Evolutionary conservation across 2,113 vertebrate species (phyloP), one percentile per base, ranked within the genome.

Genomic region (Hemiscyllium ocellatum): DNA sequence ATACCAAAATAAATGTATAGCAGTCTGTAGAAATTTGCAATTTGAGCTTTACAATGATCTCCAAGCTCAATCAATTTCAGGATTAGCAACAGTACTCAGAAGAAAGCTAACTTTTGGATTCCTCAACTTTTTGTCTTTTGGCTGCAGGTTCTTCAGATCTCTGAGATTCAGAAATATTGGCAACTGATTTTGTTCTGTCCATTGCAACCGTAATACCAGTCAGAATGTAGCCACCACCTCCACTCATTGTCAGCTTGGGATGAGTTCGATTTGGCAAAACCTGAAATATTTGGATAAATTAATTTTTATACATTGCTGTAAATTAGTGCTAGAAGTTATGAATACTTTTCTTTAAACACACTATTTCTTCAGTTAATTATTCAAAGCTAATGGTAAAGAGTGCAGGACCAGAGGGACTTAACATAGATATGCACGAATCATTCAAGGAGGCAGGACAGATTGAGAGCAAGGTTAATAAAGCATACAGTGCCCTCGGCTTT

Each of bases 211-310:
- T 99, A 91, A 97, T 98, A 69, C 99, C 99, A 17, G 98, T 98
- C 2, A 99, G 98, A 52, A 99, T 97, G 97, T 98, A 99, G 0
- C 99, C 99, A 17, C 99, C 98, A 0, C 98, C 98, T 22, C 99
- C 98, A 0, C 98, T 99, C 98, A 99, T 99, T 94, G 98, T 98
- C 95, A 99, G 97, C 96, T 98, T 97, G 2, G 99, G 99, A 97
- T 99, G 99, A 87, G 99, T 99, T 97, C 99, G 98, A 97, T 99
- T 98, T 13, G 98, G 98, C 96, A 99, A 97, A 96, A 99, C 98
- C 99, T 99, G 97, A 86, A 95, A 96, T 56, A 87, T 80, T 56
- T 95, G 76, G 13, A 96, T 50, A 96, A 78, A 97, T 33, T 96
- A 83, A 24, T 91, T 66, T 69, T 66, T 90, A 29, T 5, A 93